Conservation (phyloP, 1,140 invertebrate species). For the Anadara kagoshimensis region DNA sequence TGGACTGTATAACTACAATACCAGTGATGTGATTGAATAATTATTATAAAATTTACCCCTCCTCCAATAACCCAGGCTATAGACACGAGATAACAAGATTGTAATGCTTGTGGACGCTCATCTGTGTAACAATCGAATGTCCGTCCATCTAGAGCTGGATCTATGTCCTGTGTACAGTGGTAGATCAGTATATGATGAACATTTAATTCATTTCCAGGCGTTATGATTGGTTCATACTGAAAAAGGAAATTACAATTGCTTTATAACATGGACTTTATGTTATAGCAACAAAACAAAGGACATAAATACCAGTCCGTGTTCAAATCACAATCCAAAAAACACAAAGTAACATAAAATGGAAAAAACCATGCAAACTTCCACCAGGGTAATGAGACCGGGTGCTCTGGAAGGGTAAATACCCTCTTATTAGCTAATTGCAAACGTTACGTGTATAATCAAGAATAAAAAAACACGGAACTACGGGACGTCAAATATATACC, state of each 20-base stretch:
- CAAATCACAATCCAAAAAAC: no score
- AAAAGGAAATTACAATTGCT: background rate
- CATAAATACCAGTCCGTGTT: no score
- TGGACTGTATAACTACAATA: no score
- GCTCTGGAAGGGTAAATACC: no score
- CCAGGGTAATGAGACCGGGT: no score
- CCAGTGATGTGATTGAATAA: no score
- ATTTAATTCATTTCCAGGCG: conserved; percentile 31
- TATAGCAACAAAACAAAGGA: background rate
- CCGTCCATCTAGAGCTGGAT: conserved; percentile 3
- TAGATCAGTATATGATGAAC: conserved; percentile 41
- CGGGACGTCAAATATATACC: no score
- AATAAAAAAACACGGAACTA: no score
- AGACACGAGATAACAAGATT: background rate
- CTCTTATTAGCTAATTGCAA: no score
- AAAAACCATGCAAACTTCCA: no score
- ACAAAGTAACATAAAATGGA: no score
- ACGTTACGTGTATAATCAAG: no score
- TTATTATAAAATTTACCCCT: conserved; percentile 1
- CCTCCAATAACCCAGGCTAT: conserved; percentile 39
- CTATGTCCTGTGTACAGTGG: conserved; percentile 11
- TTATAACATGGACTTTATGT: background rate
- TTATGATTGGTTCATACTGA: conserved; percentile 37
- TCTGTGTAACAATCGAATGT: conserved; percentile 14
- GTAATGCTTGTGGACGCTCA: background rate